Base-by-base conservation (phyloP, 2,113 vertebrate species). In the Nyctibius bracteatus region DNA sequence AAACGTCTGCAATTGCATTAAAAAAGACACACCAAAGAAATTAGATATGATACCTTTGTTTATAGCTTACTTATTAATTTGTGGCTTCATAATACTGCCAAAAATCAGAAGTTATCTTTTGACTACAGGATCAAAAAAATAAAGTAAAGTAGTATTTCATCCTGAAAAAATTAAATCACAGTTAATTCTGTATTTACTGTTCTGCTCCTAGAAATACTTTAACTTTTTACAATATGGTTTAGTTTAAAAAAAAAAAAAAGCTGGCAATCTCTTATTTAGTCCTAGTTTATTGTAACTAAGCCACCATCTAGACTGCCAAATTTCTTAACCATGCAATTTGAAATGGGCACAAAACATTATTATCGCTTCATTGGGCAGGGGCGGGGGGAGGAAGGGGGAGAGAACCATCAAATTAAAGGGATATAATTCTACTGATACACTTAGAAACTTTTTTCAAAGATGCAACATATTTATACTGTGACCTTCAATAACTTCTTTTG, bases 1-100 rank as follows among this genome's bases (percentile, higher is more conserved):
- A 99, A 98, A 88, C 97, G 98, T 66, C 99, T 99, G 97, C 37
- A 80, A 93, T 95, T 54, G 89, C 80, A 97, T 94, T 90, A 24
- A 92, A 97, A 88, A 75, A 93, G 78, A 97, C 66, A 78, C 12
- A 94, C 3, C 49, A 86, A 83, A 77, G 12, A 75, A 93, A 77
- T 75, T 13, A 96, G 21, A 94, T 20, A 85, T 2, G 3, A 33
- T 27, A 89, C 13, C 30, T 90, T 63, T 61, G 37, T 51, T 79
- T 62, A 59, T 21, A 10, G 62, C 10, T 46, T 25, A 39, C 19
- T 85, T 59, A 51, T 37, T 54, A 20, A 52, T 31, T 66, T 31
- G 62, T 14, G 9, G 70, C 23, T 51, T 81, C 41, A 44, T 12
- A 90, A 70, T 24, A 25, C 12, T 94, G 86, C 14, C 66, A 92